Base-by-base conservation (phyloP, 2,888 invertebrate genomes). In the Allacma fusca region DNA sequence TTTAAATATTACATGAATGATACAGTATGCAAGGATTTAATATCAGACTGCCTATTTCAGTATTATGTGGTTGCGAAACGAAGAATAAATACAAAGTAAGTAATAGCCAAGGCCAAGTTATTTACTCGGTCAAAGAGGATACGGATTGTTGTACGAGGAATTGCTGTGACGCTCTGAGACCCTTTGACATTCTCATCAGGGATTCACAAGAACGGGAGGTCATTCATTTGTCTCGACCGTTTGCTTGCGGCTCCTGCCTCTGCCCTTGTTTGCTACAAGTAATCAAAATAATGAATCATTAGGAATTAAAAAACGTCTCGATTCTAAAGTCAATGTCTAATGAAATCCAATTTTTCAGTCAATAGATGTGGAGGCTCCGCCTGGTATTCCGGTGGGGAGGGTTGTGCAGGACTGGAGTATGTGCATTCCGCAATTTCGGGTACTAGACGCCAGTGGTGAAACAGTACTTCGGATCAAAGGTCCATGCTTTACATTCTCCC, bases 11-110 rank as follows among this genome's bases (percentile, higher is more conserved):
- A 57, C n/a, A 57, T 34, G 23, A n/a, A 13, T 57, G 78, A 29
- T 34, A 34, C n/a, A n/a, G n/a, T n/a, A n/a, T n/a, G n/a, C n/a
- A n/a, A n/a, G n/a, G n/a, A n/a, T 34, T 4, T 4, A 34, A 34
- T 34, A 34, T 34, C 9, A 7, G 4, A 7, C 34, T 34, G 34
- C 5, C 5, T 34, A 7, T 4, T 34, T 4, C 43, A 91, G 95
- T 92, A 12, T 90, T 95, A 81, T 91, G 91, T 81, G 94, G 95
- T 23, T 96, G 93, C 88, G 95, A 96, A 88, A 93, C 94, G 16
- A 92, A 94, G 86, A 97, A 96, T 86, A 95, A 95, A 87, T 97
- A 94, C 87, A 91, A 92, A 59, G 88, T 96, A 62, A 92, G 92
- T 88, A 94, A 95, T 86, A 90, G 90, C 80, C 86, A 91, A 78